Percentiles rank a stretch among this genome's conserved stretches.
Evolutionary conservation across 30 jellyfish, hydroid and myxozoan genomes (phyloP).

Genomic region (Aurelia aurita complex sp. Pacific): DNA sequence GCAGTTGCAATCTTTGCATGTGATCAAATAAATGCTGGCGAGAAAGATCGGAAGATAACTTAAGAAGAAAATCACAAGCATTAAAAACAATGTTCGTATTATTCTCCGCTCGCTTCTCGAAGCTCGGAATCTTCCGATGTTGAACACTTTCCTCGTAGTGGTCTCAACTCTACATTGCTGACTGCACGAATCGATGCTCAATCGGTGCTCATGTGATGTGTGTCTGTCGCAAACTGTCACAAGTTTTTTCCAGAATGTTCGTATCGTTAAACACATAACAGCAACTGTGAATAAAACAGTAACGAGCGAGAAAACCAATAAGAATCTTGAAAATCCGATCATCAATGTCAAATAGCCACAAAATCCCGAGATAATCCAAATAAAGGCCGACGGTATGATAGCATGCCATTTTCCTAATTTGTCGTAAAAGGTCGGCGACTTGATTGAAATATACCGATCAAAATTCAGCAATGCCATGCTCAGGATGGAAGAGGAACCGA

Average conservation of each 20-base stretch:
- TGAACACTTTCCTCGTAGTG: slow-evolving; percentile 59
- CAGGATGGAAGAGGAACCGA: slow-evolving; percentile 55
- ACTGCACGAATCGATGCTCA: slow-evolving; percentile 56
- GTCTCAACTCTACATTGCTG: slow-evolving; percentile 51
- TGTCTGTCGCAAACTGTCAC: slow-evolving; percentile 25
- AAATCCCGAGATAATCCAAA: slow-evolving; percentile 37
- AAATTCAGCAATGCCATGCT: slow-evolving; percentile 68
- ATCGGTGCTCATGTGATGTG: slow-evolving; percentile 50
- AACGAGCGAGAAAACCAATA: slow-evolving; percentile 46
- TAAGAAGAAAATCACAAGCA: slow-evolving; percentile 56
- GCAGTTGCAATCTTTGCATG: slow-evolving; percentile 68
- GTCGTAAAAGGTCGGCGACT: slow-evolving; percentile 20
- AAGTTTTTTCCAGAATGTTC: slow-evolving; percentile 68
- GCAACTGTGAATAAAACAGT: slow-evolving; percentile 53
- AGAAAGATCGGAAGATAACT: slow-evolving; percentile 67
- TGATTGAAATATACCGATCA: slow-evolving; percentile 60
- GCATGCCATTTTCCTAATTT: slow-evolving; percentile 6
- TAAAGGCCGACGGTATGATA: neutral
- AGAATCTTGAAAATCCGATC: slow-evolving; percentile 32
- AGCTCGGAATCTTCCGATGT: slow-evolving; percentile 66
- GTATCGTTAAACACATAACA: slow-evolving; percentile 55
- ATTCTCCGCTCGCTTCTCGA: slow-evolving; percentile 63
- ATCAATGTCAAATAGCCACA: slow-evolving; percentile 25
- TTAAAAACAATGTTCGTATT: slow-evolving; percentile 56
- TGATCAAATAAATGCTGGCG: slow-evolving; percentile 52